phyloP scores from a whole-genome alignment of 2,888 invertebrate genomes.

The Corbicula japonica region DNA sequence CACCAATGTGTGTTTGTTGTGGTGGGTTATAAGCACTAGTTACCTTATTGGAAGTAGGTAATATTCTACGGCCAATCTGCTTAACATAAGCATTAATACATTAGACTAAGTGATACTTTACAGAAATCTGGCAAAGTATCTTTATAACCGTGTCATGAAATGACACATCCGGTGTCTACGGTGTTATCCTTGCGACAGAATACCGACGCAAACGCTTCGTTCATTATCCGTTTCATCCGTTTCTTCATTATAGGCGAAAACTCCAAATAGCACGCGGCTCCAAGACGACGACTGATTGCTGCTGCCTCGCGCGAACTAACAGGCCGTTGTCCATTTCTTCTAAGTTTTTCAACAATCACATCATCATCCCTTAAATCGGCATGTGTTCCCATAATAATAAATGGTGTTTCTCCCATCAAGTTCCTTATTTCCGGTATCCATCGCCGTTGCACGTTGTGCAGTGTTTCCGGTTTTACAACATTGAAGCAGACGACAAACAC shows the following conservation, averaged over 20 bases:
- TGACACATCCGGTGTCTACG: conserved; percentile 30
- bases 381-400: conserved; percentile 78
- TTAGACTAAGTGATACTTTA: too few relatives aligned
- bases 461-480: conserved; percentile 76
- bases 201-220: conserved; percentile 78
- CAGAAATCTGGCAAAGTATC: too few relatives aligned
- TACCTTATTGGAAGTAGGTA: too few relatives aligned
- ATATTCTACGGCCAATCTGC: too few relatives aligned
- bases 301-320: conserved; percentile 69
- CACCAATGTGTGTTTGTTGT: too few relatives aligned
- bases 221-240: conserved; percentile 73
- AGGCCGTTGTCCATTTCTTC: conserved; percentile 67
- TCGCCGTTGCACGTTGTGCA: conserved; percentile 71
- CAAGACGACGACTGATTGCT: conserved; percentile 68
- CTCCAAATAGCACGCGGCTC: conserved; percentile 78
- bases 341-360: conserved; percentile 64
- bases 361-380: conserved; percentile 76
- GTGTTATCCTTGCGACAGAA: conserved; percentile 55
- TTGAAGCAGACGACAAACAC: conserved; percentile 81
- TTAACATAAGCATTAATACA: too few relatives aligned
- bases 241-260: conserved; percentile 78
- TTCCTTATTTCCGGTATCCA: conserved; percentile 77
- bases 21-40: too few relatives aligned
- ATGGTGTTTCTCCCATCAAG: conserved; percentile 73
- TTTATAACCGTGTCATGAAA: too few relatives aligned